phyloP scores from a whole-genome alignment of 2,797 vertebrate genomes.

The Poecilia gillii region DNA sequence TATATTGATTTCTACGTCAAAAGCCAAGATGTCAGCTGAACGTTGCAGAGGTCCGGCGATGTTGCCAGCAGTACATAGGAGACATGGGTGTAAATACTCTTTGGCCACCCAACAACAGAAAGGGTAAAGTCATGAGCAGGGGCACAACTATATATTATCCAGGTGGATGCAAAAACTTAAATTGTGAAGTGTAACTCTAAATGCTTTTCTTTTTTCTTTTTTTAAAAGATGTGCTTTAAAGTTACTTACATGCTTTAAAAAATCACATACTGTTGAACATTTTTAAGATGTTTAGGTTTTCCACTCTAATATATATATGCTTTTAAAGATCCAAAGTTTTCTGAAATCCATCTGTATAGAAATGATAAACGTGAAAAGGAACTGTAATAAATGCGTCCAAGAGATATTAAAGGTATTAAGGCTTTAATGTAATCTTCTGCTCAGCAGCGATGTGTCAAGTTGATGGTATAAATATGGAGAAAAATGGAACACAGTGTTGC shows the following conservation, averaged over 20 bases:
- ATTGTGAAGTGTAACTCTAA: not conserved
- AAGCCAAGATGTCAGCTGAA: not conserved
- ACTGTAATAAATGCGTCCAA: not conserved
- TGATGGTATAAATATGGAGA: not conserved
- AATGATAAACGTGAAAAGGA: not conserved
- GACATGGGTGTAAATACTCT: not conserved
- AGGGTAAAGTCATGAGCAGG: not conserved
- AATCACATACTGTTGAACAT: not conserved
- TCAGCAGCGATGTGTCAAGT: not conserved
- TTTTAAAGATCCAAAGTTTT: not conserved
- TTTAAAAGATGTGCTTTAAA: not conserved
- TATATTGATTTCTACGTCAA: not conserved
- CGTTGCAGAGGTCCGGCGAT: not conserved
- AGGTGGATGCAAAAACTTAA: no score
- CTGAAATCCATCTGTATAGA: not conserved
- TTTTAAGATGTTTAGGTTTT: not conserved
- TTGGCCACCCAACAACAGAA: not conserved
- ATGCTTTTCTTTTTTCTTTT: not conserved
- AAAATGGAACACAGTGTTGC: not conserved
- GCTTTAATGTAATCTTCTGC: slow-evolving; percentile 1
- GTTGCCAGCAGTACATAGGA: no score
- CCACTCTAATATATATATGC: not conserved
- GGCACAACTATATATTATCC: no score
- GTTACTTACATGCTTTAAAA: not conserved
- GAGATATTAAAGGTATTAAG: not conserved